Conservation (phyloP, 1,140 invertebrate genomes). For the Caenorhabditis tropicalis region DNA sequence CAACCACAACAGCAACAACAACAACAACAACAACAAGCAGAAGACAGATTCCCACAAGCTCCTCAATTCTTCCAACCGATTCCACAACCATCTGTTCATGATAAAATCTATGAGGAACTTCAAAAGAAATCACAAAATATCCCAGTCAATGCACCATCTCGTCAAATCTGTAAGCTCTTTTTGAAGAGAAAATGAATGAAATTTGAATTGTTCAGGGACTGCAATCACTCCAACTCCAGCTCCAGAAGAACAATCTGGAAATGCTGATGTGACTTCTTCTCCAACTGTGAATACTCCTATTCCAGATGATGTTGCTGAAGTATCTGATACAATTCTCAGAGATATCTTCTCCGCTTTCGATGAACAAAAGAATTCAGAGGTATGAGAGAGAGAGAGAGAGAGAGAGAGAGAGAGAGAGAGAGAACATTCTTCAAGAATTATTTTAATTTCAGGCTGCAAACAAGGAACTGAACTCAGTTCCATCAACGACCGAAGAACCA, state of each 20-base stretch:
- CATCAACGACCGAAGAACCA: constrained; percentile 12
- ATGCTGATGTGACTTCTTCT: background rate
- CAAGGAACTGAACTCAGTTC: constrained; percentile 13
- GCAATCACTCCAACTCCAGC: constrained; percentile 53
- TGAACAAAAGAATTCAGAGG: constrained; percentile 34
- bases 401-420: no score
- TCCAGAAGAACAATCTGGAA: constrained; percentile 24
- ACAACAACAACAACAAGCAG: constrained; percentile 29
- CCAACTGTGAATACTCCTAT: background rate
- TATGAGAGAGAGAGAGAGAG: no score
- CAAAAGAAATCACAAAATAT: constrained; percentile 50
- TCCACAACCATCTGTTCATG: constrained; percentile 48
- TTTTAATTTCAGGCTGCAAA: background rate
- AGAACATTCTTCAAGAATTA: background rate
- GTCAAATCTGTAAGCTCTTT: constrained; percentile 42
- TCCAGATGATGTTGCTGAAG: constrained; percentile 17
- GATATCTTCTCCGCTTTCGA: constrained; percentile 50
- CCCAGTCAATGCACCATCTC: constrained; percentile 42
- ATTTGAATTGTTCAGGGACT: constrained; percentile 47
- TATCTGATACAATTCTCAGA: constrained; percentile 26
- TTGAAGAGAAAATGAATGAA: background rate
- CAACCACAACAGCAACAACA: background rate
- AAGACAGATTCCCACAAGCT: constrained; percentile 37
- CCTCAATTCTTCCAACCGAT: constrained; percentile 32
- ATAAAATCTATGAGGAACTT: constrained; percentile 46